Base-by-base conservation (phyloP, 2,797 vertebrate genomes). In the Protonibea diacanthus region DNA sequence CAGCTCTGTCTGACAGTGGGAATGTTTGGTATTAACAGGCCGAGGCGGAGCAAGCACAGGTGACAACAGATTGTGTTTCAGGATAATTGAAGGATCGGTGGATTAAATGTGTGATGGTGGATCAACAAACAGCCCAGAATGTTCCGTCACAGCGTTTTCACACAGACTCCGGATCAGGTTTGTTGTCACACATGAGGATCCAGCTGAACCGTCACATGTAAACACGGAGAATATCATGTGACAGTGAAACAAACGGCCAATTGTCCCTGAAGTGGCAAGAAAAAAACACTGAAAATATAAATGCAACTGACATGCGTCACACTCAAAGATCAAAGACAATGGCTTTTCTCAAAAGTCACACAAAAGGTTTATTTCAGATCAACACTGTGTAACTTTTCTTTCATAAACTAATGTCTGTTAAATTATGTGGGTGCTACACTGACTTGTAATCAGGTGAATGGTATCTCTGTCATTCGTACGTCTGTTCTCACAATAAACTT, bases 11-110 rank as follows among this genome's bases (percentile, higher is more conserved):
- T 62, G 47, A 57, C 75, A 80, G 57, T 86, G 86, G 78, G 80
- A 91, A 79, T 80, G 78, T 83, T 85, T 80, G 79, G 45, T 33
- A 17, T 79, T 62, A 63, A 55, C 38, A 0, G 38, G 25, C 29
- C 7, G 25, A 44, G 73, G 64, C 48, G 42, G 70, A 0, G 51
- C 15, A 5, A 65, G 82, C 20, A n/a, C 86, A 89, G 83, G 86
- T 87, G 85, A 84, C 66, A 11, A 8, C 74, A 70, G 87, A 74
- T 89, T 64, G 71, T 17, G 82, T 91, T 91, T 89, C 82, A 38
- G 76, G 66, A 74, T 88, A 89, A 91, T 91, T 88, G 84, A 79
- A 60, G 87, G 88, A 76, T 86, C 67, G 44, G 61, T 80, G 83
- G 70, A 84, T 80, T 84, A 49, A 78, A 71, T 59, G 57, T 53